Evolutionary conservation across 2,888 invertebrate species (phyloP).

Genomic region (Bruchidius siliquastri): DNA sequence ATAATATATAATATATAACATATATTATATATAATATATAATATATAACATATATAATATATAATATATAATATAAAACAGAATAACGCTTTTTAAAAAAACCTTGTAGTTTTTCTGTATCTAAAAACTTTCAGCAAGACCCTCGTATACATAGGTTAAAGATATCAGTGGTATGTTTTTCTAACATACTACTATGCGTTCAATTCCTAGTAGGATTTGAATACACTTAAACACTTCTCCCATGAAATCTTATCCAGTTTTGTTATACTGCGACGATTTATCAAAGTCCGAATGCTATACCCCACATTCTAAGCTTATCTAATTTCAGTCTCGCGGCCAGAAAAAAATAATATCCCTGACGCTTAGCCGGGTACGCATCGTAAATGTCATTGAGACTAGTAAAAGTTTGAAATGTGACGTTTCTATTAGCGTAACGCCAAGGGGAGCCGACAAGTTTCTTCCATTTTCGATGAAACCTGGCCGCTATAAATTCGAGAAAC

Average conservation of each 20-base stretch:
- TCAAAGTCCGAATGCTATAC: not conserved
- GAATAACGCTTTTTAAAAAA: too few species aligned
- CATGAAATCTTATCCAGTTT: not conserved
- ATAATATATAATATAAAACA: too few species aligned
- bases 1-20: too few species aligned
- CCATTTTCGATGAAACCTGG: slow-evolving; percentile 28
- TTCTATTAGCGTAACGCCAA: slow-evolving; percentile 17
- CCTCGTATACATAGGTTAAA: too few species aligned
- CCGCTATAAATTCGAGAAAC: slow-evolving; percentile 26
- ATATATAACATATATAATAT: too few species aligned
- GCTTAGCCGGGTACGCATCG: slow-evolving; percentile 2
- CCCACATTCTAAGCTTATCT: not conserved
- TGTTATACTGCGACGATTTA: not conserved
- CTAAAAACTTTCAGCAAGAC: too few species aligned
- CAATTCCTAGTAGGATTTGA: not conserved
- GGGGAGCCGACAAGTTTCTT: slow-evolving; percentile 18
- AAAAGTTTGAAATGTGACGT: slow-evolving; percentile 28
- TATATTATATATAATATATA: too few species aligned
- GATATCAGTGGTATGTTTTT: too few species aligned
- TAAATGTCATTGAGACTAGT: slow-evolving; percentile 23
- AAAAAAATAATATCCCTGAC: not conserved
- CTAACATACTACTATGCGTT: not conserved
- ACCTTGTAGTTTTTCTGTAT: too few species aligned
- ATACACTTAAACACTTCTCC: not conserved
- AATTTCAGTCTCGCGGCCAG: not conserved